These are phyloP conservation scores for Galeruca laticollis DNA, from an alignment of 2,888 invertebrate genomes.

Conservation along the genomic window DNA sequence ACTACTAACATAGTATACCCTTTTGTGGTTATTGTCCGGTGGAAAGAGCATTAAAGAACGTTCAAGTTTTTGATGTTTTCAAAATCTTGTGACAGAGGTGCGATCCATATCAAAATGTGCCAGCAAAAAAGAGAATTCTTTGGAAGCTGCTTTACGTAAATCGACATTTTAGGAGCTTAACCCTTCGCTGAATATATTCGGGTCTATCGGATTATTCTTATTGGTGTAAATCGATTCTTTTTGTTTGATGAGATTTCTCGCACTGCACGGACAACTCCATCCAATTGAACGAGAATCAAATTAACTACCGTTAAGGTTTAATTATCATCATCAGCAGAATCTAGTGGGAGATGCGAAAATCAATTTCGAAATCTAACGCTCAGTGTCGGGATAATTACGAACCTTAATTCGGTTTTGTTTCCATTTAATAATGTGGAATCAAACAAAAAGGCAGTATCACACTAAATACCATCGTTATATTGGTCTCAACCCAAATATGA, in stretches of 20 bases:
- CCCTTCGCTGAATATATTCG: conserved; percentile 8
- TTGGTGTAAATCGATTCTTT: conserved; percentile 11
- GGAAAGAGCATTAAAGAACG: conserved; percentile 7
- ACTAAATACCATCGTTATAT: too few species aligned
- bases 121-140: conserved; percentile 25
- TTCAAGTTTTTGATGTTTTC: conserved; percentile 20
- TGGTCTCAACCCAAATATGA: too few species aligned
- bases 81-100: conserved; percentile 25
- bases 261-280: not conserved
- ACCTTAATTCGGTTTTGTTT: too few species aligned
- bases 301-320: not conserved
- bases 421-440: not conserved
- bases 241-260: not conserved
- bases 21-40: conserved; percentile 3
- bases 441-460: not conserved
- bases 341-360: not conserved
- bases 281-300: not conserved
- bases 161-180: conserved; percentile 11
- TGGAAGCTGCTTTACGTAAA: conserved; percentile 26
- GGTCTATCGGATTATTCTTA: conserved; percentile 9
- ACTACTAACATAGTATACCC: not conserved
- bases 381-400: not conserved
- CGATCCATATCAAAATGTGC: conserved; percentile 18
- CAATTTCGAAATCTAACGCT: not conserved
- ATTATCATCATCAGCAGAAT: not conserved